A percentile compares a stretch with the other conserved stretches of the same genome.
Evolutionary conservation across 1,140 invertebrate genomes (phyloP).

Genomic region (Drosophila eugracilis): DNA sequence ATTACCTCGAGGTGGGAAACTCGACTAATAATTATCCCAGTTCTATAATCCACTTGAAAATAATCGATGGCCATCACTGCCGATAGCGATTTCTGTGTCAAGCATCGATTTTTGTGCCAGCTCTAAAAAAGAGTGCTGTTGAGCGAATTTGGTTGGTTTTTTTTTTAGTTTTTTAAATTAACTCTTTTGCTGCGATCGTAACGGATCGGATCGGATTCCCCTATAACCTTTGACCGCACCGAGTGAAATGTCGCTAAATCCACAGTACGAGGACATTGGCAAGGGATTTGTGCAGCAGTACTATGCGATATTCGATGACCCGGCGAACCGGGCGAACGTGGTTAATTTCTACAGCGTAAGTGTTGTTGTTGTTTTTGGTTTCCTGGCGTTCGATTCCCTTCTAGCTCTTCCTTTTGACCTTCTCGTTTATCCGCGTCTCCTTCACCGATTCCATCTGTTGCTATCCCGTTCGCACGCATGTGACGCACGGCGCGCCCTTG

Average conservation of each 20-base stretch:
- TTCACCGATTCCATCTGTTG: constrained; percentile 12
- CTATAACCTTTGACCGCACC: neutral
- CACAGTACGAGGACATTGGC: constrained; percentile 95
- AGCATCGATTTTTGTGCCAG: neutral
- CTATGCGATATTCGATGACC: constrained; percentile 96
- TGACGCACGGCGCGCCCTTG: constrained; percentile 61
- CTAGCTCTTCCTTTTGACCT: neutral
- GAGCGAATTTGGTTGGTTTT: neutral
- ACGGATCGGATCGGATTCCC: constrained; percentile 1
- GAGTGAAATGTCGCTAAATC: constrained; percentile 92
- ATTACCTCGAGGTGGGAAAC: too few species aligned
- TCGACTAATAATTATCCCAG: too few species aligned
- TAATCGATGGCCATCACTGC: too few species aligned
- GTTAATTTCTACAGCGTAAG: constrained; percentile 97
- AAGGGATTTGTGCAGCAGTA: constrained; percentile 97
- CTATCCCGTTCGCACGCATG: constrained; percentile 27
- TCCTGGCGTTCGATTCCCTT: too few species aligned
- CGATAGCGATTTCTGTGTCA: too few species aligned
- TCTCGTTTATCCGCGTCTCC: neutral
- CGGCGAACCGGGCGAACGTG: constrained; percentile 91
- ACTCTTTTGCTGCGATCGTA: neutral
- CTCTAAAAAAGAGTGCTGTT: neutral
- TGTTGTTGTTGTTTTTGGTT: too few species aligned
- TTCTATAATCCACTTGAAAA: too few species aligned
- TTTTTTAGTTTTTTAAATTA: neutral